Evolutionary conservation across 2,888 invertebrate species (phyloP).

Genomic region (Pterobdella sp.): DNA sequence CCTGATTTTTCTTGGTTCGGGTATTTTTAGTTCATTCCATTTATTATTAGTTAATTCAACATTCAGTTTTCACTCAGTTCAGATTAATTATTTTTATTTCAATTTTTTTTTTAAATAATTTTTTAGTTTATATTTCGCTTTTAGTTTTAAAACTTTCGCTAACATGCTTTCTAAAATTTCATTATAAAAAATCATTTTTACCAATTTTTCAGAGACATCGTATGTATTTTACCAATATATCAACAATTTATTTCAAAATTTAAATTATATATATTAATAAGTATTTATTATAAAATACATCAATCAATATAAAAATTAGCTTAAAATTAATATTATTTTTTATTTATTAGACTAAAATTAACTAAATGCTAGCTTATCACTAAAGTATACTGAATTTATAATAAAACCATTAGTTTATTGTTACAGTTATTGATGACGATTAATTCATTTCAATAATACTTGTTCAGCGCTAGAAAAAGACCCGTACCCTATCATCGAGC

Average conservation of each 20-base stretch:
- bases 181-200: neutral
- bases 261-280: too few species aligned
- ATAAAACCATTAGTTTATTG: too few species aligned
- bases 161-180: neutral
- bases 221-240: too few species aligned
- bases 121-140: neutral
- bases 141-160: neutral
- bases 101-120: neutral
- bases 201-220: neutral
- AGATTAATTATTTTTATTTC: neutral
- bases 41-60: neutral
- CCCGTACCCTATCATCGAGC: slow-evolving; percentile 22
- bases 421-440: too few species aligned
- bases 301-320: too few species aligned
- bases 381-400: too few species aligned
- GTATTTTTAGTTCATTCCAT: neutral
- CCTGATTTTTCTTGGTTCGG: slow-evolving; percentile 6
- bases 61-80: neutral
- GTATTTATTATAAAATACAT: too few species aligned
- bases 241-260: too few species aligned
- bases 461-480: slow-evolving; percentile 25
- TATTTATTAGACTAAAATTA: too few species aligned
- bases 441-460: too few species aligned
- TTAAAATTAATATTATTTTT: too few species aligned
- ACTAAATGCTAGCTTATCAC: too few species aligned